Base-by-base conservation (phyloP, 1,140 invertebrate species). In the Cydia strobilella region DNA sequence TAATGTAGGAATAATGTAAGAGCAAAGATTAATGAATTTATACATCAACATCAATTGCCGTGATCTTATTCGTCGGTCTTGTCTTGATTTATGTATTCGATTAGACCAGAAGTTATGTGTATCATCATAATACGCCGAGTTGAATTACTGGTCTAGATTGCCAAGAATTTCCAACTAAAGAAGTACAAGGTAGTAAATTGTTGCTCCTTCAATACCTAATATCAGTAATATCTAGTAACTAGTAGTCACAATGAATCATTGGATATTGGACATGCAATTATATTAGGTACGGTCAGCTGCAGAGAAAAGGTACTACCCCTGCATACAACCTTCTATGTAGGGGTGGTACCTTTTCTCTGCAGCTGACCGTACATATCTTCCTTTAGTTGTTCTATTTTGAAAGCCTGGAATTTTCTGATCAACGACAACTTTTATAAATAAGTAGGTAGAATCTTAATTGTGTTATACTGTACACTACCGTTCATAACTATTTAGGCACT, bases 1-100 rank as follows among this genome's bases (percentile, higher is more conserved):
- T 31, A 27, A 27, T 27, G 27, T 27, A 27, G 27, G 27, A 27
- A 27, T 27, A 27, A 31, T 31, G 88, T 82, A 78, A 79, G 77
- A 75, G 75, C 85, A 87, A 88, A 86, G 87, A 84, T 86, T 80
- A 82, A 84, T 69, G 76, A 78, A 86, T 89, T 85, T 85, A 79
- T 80, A 45, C 83, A 63, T 80, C 79, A 82, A 81, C 79, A 82
- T 73, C 23, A 73, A 20, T 73, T 48, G 84, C 75, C 79, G 76
- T 85, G 86, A 82, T 88, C 82, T 83, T 80, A 82, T 84, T 87
- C 77, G 75, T 73, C n/a, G 35, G 39, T 48, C 18, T 42, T 20
- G 39, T 23, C 42, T 73, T 51, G 42, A 73, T 73, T 51, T 51
- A 54, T 73, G 7, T 39, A 13, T 15, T 73, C 72, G 42, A 73